Evolutionary conservation across 2,113 vertebrate species (phyloP).

Genomic region (Sturnira hondurensis): DNA sequence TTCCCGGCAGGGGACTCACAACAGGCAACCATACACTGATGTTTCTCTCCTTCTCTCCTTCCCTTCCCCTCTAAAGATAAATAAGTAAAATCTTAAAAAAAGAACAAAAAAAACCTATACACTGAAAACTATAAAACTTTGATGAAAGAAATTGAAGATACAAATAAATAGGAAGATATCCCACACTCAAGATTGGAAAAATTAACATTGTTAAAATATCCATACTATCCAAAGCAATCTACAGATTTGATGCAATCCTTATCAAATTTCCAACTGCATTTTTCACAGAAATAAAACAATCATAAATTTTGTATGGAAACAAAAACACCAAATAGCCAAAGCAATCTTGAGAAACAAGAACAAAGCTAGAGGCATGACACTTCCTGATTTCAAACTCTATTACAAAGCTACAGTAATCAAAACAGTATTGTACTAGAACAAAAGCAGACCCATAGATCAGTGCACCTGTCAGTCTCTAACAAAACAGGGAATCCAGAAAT

Average conservation of each 20-base stretch:
- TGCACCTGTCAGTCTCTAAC: not conserved
- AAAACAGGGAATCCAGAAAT: not conserved
- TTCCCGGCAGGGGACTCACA: too few relatives aligned
- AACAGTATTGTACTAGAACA: not conserved
- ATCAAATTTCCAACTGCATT: not conserved
- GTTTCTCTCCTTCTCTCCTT: too few relatives aligned
- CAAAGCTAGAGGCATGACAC: not conserved
- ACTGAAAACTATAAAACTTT: not conserved
- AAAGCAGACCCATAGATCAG: not conserved
- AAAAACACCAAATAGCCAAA: not conserved
- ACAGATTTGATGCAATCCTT: not conserved
- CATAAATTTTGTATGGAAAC: not conserved
- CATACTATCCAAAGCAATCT: not conserved
- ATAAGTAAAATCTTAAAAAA: too few relatives aligned
- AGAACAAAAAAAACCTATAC: too few relatives aligned
- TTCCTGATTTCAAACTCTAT: not conserved
- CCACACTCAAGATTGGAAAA: not conserved
- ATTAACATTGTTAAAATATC: not conserved
- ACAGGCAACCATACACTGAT: too few relatives aligned
- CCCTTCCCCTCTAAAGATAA: too few relatives aligned
- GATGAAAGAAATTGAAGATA: not conserved
- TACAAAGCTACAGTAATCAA: not conserved
- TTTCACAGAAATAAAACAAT: not conserved
- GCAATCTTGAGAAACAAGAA: not conserved
- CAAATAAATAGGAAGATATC: not conserved